Evolutionary conservation across 2,888 invertebrate genomes (phyloP).

Genomic region (Orchesellides sinensis): DNA sequence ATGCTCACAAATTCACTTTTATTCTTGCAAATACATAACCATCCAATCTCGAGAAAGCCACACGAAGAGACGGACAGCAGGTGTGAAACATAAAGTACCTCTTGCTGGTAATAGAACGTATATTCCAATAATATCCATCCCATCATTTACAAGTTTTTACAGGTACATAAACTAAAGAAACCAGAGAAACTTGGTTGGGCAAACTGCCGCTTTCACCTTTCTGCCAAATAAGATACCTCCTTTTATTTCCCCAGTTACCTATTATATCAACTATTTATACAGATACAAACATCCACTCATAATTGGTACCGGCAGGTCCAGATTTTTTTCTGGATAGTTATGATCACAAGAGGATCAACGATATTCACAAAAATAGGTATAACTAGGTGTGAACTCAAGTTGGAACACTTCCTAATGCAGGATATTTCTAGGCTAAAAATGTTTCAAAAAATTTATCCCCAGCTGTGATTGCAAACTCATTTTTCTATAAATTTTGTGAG

Average conservation of each 20-base stretch:
- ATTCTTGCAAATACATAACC: no score
- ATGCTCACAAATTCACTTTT: no score
- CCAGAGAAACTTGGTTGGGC: no score
- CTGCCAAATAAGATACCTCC: no score
- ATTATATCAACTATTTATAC: slow-evolving; percentile 27
- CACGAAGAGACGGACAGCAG: no score
- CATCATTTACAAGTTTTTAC: no score
- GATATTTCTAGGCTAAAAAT: slow-evolving; percentile 40
- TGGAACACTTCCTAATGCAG: slow-evolving; percentile 53
- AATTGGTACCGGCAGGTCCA: slow-evolving; percentile 6
- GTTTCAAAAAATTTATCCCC: slow-evolving; percentile 24
- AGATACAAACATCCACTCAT: slow-evolving; percentile 7
- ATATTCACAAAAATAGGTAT: not conserved
- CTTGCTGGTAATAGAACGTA: no score
- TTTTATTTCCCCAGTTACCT: not conserved
- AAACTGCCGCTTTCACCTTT: no score
- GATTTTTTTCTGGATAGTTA: slow-evolving; percentile 26
- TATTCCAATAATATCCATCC: no score
- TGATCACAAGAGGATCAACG: slow-evolving; percentile 1
- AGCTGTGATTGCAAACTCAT: slow-evolving; percentile 44
- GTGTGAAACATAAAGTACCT: no score
- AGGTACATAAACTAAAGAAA: no score
- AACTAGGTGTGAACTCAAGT: slow-evolving; percentile 1
- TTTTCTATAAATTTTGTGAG: slow-evolving; percentile 45
- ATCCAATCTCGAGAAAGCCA: no score